These are phyloP conservation scores for Eudyptes chrysolophus DNA, from an alignment of 2,113 vertebrate species.

Conservation along the genomic window DNA sequence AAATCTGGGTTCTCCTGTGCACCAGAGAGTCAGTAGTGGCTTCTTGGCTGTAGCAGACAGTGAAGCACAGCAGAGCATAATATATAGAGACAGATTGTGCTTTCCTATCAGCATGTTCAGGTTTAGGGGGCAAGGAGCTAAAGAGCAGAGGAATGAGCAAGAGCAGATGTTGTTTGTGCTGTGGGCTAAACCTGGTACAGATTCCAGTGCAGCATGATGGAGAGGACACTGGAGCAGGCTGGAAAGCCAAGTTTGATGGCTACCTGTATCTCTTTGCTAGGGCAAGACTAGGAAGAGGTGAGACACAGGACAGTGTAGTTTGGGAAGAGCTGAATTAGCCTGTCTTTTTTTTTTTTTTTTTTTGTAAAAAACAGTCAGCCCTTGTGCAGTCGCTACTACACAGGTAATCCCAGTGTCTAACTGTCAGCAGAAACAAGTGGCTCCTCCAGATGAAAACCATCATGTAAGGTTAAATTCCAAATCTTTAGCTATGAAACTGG, in stretches of 20 bases:
- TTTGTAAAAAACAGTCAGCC: not conserved
- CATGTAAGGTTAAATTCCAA: not conserved
- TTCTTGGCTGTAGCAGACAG: not conserved
- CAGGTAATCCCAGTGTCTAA: not conserved
- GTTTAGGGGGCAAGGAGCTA: not conserved
- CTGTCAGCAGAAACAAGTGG: not conserved
- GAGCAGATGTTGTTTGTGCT: not conserved
- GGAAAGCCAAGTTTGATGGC: not conserved
- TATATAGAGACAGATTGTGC: not conserved
- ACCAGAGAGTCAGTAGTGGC: not conserved
- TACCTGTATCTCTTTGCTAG: not conserved
- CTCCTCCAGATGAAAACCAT: not conserved
- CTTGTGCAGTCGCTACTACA: not conserved
- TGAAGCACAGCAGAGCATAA: not conserved
- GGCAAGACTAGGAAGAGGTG: not conserved
- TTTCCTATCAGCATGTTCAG: not conserved
- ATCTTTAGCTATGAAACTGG: not conserved
- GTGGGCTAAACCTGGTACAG: not conserved
- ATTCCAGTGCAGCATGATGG: accelerated
- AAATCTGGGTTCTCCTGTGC: not conserved
- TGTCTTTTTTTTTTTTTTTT: not conserved
- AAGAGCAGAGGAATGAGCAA: not conserved
- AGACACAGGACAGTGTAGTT: not conserved
- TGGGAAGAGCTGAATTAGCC: not conserved
- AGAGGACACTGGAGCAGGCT: not conserved